Evolutionary conservation across 2,888 invertebrate genomes (phyloP), one percentile per base, ranked within the genome.

Genomic region (Gonocerus acuteangulatus): DNA sequence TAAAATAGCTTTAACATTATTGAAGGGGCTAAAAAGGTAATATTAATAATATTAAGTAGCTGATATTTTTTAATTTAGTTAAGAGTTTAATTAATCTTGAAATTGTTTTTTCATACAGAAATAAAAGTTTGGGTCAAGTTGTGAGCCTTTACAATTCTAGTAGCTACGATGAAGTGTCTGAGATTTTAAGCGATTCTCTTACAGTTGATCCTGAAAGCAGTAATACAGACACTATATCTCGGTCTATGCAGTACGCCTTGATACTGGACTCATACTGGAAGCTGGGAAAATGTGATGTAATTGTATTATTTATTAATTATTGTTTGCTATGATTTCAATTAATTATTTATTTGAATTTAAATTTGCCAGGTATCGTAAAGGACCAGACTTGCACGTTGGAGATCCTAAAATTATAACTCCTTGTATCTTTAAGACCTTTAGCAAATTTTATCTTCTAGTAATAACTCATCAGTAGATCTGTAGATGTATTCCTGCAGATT

Each of bases 121-220:
- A 68, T 62, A 64, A 68, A 62, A 65, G 68, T 57, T 72, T 88
- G 21, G 80, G 82, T 13, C 82, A 82, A 67, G 81, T 88, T 0
- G 79, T 84, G 72, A 78, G 80, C 60, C 74, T 87, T n/a, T 85
- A 82, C 72, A 80, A 83, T 19, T 77, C 77, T 16, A 79, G 82
- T 44, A 78, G 80, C 54, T 88, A 84, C 71, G 76, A 79, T 18
- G 84, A 86, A 69, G 80, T 88, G 0, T 78, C 85, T 16, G 75
- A 77, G 16, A 83, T 88, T 66, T 74, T 89, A 1, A 80, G 82
- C 71, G 82, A 84, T 67, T 85, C 85, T 1, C 85, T 86, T 71
- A 80, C 80, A 66, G 78, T 80, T 68, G 76, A 75, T 21, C 74
- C 71, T 48, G 74, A 74, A 52, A 74, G 76, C 70, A 77, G 74